These are phyloP conservation scores for Andrena flavipes DNA, from an alignment of 2,888 invertebrate genomes.

Conservation along the genomic window DNA sequence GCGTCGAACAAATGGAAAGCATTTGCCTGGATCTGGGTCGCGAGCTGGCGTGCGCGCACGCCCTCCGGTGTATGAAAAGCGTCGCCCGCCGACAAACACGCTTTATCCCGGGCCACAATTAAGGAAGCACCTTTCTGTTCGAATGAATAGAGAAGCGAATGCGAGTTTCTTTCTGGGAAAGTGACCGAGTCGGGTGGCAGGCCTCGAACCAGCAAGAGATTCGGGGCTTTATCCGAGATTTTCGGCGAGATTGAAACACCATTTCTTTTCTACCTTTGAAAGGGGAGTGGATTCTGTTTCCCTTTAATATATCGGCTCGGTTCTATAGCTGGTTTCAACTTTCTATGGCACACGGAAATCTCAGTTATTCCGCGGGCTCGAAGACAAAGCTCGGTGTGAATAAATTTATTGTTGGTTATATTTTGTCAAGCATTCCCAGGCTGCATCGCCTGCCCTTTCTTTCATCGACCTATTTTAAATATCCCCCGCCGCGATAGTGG, in stretches of 20 bases:
- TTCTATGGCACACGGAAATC: background rate
- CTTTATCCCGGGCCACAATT: constrained; percentile 52
- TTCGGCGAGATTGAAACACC: constrained; percentile 28
- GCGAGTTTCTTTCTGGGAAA: constrained; percentile 29
- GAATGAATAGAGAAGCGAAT: constrained; percentile 37
- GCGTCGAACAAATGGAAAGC: constrained; percentile 44
- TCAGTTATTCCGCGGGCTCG: background rate
- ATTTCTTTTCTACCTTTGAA: background rate
- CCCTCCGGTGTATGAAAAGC: constrained; percentile 8
- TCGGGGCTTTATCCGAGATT: constrained; percentile 20
- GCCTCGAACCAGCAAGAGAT: background rate
- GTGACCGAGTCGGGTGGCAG: background rate
- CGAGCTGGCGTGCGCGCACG: background rate
- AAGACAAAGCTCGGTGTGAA: no score
- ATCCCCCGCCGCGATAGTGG: background rate
- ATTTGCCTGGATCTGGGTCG: constrained; percentile 53
- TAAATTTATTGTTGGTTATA: background rate
- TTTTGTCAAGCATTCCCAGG: background rate
- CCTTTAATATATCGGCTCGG: constrained; percentile 12
- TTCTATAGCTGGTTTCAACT: background rate
- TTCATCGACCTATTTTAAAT: background rate
- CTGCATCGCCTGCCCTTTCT: background rate
- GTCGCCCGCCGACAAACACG: constrained; percentile 36
- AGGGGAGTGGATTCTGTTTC: background rate
- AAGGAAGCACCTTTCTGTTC: constrained; percentile 51